Base-by-base conservation (phyloP, 1,140 invertebrate species). In the Octopus bimaculoides region DNA sequence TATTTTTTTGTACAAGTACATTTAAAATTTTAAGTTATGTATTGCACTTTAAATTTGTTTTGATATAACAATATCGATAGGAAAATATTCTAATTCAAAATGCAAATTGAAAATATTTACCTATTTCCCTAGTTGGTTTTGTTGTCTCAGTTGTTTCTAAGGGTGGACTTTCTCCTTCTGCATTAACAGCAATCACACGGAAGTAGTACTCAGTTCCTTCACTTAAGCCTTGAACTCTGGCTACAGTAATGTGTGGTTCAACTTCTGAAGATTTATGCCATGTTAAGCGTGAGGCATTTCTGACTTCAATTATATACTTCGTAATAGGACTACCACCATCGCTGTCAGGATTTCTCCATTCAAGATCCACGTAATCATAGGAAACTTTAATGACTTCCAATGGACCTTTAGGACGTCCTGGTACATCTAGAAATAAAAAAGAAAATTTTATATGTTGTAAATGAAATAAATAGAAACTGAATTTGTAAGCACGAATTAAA, bases 141-240 rank as follows among this genome's bases (percentile, higher is more conserved):
- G 84, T 77, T 78, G 83, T 83, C 77, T 82, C 83, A 74, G 84
- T 84, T 75, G 86, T 86, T 80, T 86, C 81, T 17, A 96, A 96
- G 14, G 97, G 96, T 84, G 98, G 96, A n/a, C 96, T 97, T 78
- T 94, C 93, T 75, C 97, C 98, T 87, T 98, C 97, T 86, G 96
- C 95, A 91, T 99, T 99, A 89, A 99, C 97, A 81, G 97, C 97
- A 91, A 96, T 94, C 4, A 99, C 97, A 79, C 97, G 93, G 93
- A 99, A 99, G 82, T 99, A 96, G 89, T 99, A 99, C 26, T 96
- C 94, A 83, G 93, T 93, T 69, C 96, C 96, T 54, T 88, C 86
- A 14, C 85, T 66, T 5, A 98, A 91, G 78, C 85, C 85, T 6
- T 66, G 53, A 17, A 84, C 81, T n/a, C 56, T 79, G 55, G 82